Percentiles rank a stretch among this genome's conserved stretches.
These are phyloP conservation scores for Conchocele bisecta DNA, from an alignment of 2,888 invertebrate species.

Conservation along the genomic window DNA sequence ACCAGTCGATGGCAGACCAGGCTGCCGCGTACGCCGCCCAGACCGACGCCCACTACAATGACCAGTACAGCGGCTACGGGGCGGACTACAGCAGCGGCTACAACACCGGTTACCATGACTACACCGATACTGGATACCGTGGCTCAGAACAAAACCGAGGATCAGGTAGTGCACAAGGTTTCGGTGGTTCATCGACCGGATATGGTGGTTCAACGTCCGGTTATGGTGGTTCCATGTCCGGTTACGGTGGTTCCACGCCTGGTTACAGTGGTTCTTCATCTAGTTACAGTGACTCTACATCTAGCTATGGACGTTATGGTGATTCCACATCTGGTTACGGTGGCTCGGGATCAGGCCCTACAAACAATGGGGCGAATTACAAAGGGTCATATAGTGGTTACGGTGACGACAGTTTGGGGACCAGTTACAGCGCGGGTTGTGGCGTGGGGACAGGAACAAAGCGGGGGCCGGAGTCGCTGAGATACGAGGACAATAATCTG, in stretches of 20 bases:
- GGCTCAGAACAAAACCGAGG: constrained; percentile 30
- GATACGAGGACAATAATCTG: too few species aligned
- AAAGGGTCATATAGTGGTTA: not conserved
- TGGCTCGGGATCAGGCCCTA: too few species aligned
- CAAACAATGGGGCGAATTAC: too few species aligned
- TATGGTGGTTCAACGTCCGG: not conserved
- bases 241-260: too few species aligned
- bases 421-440: constrained; percentile 9
- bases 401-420: constrained; percentile 3
- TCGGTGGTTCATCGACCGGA: not conserved
- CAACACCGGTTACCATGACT: constrained; percentile 8
- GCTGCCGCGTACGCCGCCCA: constrained; percentile 58
- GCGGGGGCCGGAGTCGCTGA: too few species aligned
- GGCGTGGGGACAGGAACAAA: not conserved
- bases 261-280: too few species aligned
- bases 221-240: too few species aligned
- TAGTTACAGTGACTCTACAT: too few species aligned
- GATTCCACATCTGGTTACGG: too few species aligned
- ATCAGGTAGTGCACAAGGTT: constrained; percentile 21
- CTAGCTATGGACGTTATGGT: too few species aligned
- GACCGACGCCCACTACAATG: constrained; percentile 48
- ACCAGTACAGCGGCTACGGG: constrained; percentile 51
- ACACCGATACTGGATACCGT: constrained; percentile 19
- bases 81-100: constrained; percentile 25
- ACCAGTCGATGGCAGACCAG: constrained; percentile 45